A percentile compares a stretch with the other conserved stretches of the same genome.
phyloP scores from a whole-genome alignment of 2,888 invertebrate genomes.

The Trachelus stipa region DNA sequence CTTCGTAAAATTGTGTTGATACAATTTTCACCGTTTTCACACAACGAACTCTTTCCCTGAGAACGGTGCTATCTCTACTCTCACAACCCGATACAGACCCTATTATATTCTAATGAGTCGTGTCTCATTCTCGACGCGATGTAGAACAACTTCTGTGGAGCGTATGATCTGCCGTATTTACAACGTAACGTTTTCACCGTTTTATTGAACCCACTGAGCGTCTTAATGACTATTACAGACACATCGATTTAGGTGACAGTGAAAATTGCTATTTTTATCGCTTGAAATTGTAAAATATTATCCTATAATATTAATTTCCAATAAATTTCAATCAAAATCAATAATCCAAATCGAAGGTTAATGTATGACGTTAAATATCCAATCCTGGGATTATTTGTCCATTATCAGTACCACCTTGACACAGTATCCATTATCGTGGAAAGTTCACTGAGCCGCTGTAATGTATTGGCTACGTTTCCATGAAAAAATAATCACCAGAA shows the following conservation, averaged over 20 bases:
- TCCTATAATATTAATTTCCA: background rate
- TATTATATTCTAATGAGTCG: constrained; percentile 50
- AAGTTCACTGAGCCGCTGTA: background rate
- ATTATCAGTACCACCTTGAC: background rate
- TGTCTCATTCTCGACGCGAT: constrained; percentile 15
- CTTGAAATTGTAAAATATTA: background rate
- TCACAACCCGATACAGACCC: constrained; percentile 42
- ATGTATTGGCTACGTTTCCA: background rate
- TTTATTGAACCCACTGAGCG: background rate
- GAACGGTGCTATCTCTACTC: constrained; percentile 56
- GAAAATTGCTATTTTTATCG: background rate
- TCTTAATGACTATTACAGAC: background rate
- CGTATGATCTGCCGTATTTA: background rate
- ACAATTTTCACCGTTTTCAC: background rate
- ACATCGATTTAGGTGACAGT: background rate
- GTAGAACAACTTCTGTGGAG: constrained; percentile 32
- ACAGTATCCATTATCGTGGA: background rate
- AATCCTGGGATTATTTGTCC: background rate
- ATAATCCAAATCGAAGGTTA: background rate
- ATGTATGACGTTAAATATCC: background rate
- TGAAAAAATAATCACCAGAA: background rate
- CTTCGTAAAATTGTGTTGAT: background rate
- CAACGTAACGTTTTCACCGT: background rate
- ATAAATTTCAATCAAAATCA: background rate
- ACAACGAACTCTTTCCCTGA: constrained; percentile 28